These are phyloP conservation scores for Leptinotarsa haldemani DNA, from an alignment of 2,888 invertebrate species.

Conservation along the genomic window DNA sequence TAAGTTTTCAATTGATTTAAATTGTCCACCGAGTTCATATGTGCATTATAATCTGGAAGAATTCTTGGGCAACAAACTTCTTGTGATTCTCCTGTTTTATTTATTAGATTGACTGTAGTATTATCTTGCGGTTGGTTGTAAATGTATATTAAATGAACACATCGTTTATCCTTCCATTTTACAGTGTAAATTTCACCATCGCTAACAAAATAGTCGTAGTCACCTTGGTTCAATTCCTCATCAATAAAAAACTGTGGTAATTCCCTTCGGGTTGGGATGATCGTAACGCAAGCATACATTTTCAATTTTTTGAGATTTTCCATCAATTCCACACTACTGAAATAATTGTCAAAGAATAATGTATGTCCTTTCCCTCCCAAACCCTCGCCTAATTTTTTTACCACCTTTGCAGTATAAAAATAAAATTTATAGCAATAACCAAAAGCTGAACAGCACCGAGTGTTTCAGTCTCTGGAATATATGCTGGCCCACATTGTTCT, in stretches of 20 bases:
- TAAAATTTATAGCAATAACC: conserved; percentile 24
- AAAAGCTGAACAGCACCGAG: too few relatives aligned
- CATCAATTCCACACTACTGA: not conserved
- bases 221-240: conserved; percentile 33
- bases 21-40: not conserved
- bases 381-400: conserved; percentile 42
- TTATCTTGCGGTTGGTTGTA: not conserved
- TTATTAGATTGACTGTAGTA: not conserved
- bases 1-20: not conserved
- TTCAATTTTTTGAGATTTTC: not conserved
- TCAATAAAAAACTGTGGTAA: conserved; percentile 17
- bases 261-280: not conserved
- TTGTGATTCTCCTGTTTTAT: not conserved
- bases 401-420: conserved; percentile 18
- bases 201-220: conserved; percentile 31
- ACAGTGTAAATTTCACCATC: not conserved
- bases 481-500: too few relatives aligned
- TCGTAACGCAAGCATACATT: not conserved
- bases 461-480: too few relatives aligned
- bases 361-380: conserved; percentile 44
- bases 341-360: not conserved
- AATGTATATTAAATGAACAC: not conserved
- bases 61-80: not conserved
- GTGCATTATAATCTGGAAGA: not conserved
- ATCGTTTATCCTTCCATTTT: not conserved